Conservation (phyloP, 2,797 vertebrate species). For the Coracias cyanogaster region DNA sequence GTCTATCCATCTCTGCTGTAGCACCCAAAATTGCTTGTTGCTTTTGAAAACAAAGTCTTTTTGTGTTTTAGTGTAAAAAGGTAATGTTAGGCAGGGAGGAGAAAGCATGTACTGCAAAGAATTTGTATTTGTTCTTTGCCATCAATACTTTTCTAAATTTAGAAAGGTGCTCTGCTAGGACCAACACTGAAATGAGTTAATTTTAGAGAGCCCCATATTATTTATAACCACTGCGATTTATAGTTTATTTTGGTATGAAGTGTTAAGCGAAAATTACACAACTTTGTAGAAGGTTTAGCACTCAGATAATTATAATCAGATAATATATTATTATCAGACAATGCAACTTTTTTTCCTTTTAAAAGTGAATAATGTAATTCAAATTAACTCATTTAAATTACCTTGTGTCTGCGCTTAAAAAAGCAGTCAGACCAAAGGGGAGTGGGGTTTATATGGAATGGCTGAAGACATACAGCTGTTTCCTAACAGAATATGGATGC, state of each 20-base stretch:
- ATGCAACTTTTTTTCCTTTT: not conserved
- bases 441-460: not conserved
- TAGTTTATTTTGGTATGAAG: not conserved
- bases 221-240: not conserved
- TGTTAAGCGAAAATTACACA: not conserved
- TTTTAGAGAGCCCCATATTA: not conserved
- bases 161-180: not conserved
- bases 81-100: not conserved
- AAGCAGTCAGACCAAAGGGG: not conserved
- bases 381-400: not conserved
- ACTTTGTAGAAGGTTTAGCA: not conserved
- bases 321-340: not conserved
- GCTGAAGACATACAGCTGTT: not conserved
- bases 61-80: not conserved
- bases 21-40: not conserved
- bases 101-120: not conserved
- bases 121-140: constrained; percentile 38
- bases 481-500: not conserved
- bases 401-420: not conserved
- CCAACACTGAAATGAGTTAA: not conserved
- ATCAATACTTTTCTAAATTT: constrained; percentile 7
- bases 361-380: not conserved
- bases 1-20: not conserved
- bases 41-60: not conserved
- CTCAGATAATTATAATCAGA: not conserved